These are phyloP conservation scores for Ochotona princeps DNA, from an alignment of 2,113 vertebrate genomes.

Conservation along the genomic window DNA sequence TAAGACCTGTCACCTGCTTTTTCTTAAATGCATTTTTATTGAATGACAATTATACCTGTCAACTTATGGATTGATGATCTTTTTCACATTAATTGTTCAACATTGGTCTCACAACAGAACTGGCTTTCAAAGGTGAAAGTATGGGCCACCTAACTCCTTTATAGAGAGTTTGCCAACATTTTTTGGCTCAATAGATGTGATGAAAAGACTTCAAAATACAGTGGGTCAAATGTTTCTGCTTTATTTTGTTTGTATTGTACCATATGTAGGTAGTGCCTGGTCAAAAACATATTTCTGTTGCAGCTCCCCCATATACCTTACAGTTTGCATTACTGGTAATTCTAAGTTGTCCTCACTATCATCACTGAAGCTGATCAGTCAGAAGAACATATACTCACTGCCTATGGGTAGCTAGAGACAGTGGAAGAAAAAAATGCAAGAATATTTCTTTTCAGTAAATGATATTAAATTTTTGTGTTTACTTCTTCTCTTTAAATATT, in stretches of 20 bases:
- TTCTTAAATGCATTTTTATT: neutral
- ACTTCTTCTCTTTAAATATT: neutral
- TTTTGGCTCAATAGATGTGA: neutral
- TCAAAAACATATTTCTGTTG: neutral
- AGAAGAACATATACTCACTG: no score
- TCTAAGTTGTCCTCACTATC: neutral
- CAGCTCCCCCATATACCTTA: neutral
- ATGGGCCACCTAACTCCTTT: neutral
- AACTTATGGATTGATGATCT: neutral
- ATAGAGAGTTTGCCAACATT: neutral
- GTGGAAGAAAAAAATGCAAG: neutral
- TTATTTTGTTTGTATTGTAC: neutral
- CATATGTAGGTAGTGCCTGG: neutral
- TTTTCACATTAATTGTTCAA: neutral
- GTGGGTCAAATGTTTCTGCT: neutral
- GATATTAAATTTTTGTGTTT: neutral
- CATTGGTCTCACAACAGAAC: no score
- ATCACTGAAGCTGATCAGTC: neutral
- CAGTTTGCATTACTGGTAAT: neutral
- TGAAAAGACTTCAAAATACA: neutral
- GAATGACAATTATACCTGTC: neutral
- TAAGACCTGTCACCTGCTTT: neutral
- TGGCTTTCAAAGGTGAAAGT: neutral
- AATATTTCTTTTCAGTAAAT: neutral
- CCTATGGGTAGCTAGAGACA: neutral